A percentile compares a stretch with the other conserved stretches of the same genome.
Evolutionary conservation across 1,140 invertebrate genomes (phyloP).

Genomic region (Drosophila novamexicana): DNA sequence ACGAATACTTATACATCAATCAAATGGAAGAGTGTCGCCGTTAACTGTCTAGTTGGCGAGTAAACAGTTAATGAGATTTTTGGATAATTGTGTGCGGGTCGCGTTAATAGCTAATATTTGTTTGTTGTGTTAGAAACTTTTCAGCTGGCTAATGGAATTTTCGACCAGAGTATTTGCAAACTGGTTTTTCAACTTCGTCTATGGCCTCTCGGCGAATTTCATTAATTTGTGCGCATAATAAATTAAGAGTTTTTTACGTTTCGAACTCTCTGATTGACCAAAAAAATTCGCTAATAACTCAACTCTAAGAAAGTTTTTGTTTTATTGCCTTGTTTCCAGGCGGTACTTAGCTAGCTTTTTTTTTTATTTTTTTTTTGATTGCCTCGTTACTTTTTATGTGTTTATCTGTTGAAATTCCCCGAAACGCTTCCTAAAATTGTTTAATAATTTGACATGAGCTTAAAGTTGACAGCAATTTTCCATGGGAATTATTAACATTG

Average conservation of each 20-base stretch:
- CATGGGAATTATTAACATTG: conserved; percentile 6
- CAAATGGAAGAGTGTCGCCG: conserved; percentile 29
- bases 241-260: conserved; percentile 40
- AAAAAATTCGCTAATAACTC: conserved; percentile 60
- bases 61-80: conserved; percentile 28
- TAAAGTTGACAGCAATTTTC: conserved; percentile 15
- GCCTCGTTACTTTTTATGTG: conserved; percentile 27
- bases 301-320: conserved; percentile 60
- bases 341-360: conserved; percentile 1
- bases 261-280: conserved; percentile 48
- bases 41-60: conserved; percentile 7
- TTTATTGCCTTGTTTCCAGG: conserved; percentile 28
- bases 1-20: not conserved
- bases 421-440: conserved; percentile 25
- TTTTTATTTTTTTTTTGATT: conserved; percentile 15
- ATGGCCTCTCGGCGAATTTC: conserved; percentile 52
- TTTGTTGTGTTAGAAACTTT: conserved; percentile 54
- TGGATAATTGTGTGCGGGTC: conserved; percentile 27
- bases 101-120: conserved; percentile 57
- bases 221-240: conserved; percentile 70
- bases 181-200: conserved; percentile 64
- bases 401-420: conserved; percentile 33
- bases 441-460: conserved; percentile 20
- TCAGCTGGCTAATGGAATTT: conserved; percentile 34
- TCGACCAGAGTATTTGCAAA: conserved; percentile 45